Percentiles rank a stretch among this genome's conserved stretches.
Conservation (phyloP, 2,888 invertebrate species). For the Sarcophaga carnaria region DNA sequence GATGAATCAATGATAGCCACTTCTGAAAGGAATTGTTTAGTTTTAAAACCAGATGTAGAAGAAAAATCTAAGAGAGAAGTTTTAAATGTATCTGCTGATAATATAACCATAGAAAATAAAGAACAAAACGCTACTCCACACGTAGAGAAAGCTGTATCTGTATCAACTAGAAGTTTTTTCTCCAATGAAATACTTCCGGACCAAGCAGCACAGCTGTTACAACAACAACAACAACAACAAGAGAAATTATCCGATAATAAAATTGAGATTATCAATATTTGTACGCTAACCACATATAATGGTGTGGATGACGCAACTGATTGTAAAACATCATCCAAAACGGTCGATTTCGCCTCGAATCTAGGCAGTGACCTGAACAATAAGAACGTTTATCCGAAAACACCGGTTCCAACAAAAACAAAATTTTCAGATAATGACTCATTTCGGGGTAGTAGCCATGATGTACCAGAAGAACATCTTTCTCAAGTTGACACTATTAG, state of each 20-base stretch:
- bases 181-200: neutral
- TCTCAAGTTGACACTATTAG: too few relatives aligned
- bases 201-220: neutral
- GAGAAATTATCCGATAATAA: neutral
- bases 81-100: too few relatives aligned
- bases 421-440: constrained; percentile 67
- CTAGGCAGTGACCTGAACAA: constrained; percentile 57
- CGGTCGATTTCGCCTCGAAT: constrained; percentile 72
- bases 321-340: constrained; percentile 44
- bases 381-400: constrained; percentile 75
- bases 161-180: too few relatives aligned
- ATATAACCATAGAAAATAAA: too few relatives aligned
- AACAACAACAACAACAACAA: neutral
- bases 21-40: too few relatives aligned
- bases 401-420: constrained; percentile 72
- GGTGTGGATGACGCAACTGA: neutral
- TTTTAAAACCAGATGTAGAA: too few relatives aligned
- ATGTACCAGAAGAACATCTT: neutral
- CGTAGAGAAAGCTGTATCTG: too few relatives aligned
- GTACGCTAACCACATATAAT: neutral
- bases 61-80: too few relatives aligned
- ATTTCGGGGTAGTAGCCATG: constrained; percentile 20
- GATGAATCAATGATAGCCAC: neutral
- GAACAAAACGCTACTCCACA: too few relatives aligned
- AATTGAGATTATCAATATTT: constrained; percentile 1